Conservation (phyloP, 2,888 invertebrate genomes). For the Philereme transversata region DNA sequence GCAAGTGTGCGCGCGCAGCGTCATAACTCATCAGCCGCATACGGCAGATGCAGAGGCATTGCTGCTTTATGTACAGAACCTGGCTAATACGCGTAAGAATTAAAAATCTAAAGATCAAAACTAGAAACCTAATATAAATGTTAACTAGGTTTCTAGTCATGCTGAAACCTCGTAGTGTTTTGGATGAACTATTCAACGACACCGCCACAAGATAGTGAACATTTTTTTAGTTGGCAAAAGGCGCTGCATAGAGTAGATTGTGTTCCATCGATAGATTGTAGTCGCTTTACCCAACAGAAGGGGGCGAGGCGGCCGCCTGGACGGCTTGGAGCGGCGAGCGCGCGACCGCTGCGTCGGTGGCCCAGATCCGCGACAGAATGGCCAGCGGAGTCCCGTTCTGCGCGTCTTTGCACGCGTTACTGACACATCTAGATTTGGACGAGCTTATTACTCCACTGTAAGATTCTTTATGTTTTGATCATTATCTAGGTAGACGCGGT, state of each 20-base stretch:
- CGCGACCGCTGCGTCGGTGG: constrained; percentile 58
- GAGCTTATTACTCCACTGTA: constrained; percentile 67
- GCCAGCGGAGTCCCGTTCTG: constrained; percentile 84
- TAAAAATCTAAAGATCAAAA: too few relatives aligned
- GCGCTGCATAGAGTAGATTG: neutral
- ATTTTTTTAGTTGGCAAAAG: neutral
- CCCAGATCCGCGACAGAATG: constrained; percentile 62
- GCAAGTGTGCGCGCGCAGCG: constrained; percentile 80
- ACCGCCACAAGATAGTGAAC: too few relatives aligned
- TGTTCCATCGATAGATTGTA: neutral
- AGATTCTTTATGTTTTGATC: constrained; percentile 19
- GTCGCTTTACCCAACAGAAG: constrained; percentile 45
- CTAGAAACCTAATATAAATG: too few relatives aligned
- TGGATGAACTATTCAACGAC: too few relatives aligned
- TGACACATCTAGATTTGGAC: constrained; percentile 89
- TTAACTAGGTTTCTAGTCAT: too few relatives aligned
- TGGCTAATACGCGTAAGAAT: constrained; percentile 58
- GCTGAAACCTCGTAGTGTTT: too few relatives aligned
- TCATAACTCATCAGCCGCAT: constrained; percentile 90
- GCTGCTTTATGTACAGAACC: constrained; percentile 77
- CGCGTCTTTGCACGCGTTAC: constrained; percentile 86
- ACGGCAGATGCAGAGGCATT: constrained; percentile 85
- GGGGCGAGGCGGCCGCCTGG: constrained; percentile 75
- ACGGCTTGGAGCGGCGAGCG: constrained; percentile 74
- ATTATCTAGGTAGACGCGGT: too few relatives aligned